phyloP scores from a whole-genome alignment of 2,113 vertebrate species.

The Sander vitreus region DNA sequence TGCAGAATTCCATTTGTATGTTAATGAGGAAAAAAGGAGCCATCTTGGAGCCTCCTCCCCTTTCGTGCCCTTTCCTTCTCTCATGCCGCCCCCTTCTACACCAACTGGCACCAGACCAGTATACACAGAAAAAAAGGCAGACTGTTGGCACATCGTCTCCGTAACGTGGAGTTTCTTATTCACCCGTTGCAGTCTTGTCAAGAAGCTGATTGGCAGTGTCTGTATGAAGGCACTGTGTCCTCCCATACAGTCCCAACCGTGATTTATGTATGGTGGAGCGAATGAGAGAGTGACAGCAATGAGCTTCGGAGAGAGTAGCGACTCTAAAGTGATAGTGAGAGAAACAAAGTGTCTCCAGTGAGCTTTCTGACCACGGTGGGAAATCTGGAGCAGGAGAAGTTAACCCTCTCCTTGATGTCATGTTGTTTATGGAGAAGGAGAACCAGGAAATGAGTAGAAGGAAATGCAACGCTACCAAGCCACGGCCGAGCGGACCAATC shows the following conservation, averaged over 20 bases:
- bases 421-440: too few relatives aligned
- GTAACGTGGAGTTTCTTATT: background rate
- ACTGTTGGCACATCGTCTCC: slow-evolving; percentile 11
- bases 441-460: too few relatives aligned
- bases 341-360: too few relatives aligned
- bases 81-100: slow-evolving; percentile 12
- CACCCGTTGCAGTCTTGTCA: background rate
- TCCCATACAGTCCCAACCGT: slow-evolving; percentile 28
- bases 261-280: background rate
- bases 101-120: slow-evolving; percentile 18
- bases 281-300: too few relatives aligned
- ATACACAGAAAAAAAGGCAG: slow-evolving; percentile 26
- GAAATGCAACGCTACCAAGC: too few relatives aligned
- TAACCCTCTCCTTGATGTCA: too few relatives aligned
- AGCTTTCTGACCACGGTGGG: too few relatives aligned
- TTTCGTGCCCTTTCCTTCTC: slow-evolving; percentile 35
- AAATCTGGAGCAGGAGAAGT: too few relatives aligned
- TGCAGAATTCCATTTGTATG: slow-evolving; percentile 87
- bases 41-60: slow-evolving; percentile 66
- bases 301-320: too few relatives aligned
- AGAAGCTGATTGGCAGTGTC: background rate
- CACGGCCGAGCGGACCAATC: too few relatives aligned
- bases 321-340: too few relatives aligned
- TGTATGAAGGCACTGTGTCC: background rate
- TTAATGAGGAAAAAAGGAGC: slow-evolving; percentile 80